phyloP scores from a whole-genome alignment of 2,888 invertebrate genomes.

The Xylocampa areola region DNA sequence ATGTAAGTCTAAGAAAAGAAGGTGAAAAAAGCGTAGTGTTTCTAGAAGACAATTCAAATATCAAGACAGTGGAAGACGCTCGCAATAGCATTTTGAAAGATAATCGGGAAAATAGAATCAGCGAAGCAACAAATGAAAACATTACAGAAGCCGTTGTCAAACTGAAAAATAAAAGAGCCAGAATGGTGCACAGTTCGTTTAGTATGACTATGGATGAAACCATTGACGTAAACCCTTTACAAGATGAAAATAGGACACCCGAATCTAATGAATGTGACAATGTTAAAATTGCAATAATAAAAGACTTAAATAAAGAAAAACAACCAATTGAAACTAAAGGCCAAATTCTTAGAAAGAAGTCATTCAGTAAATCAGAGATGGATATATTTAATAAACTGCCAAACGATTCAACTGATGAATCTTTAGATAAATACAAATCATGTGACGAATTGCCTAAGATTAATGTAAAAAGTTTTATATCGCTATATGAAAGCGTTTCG shows the following conservation, averaged over 20 bases:
- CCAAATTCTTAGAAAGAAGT: conserved; percentile 70
- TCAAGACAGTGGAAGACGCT: conserved; percentile 18
- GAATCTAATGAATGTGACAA: conserved; percentile 50
- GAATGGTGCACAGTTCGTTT: conserved; percentile 62
- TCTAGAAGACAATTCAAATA: conserved; percentile 39
- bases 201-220: conserved; percentile 71
- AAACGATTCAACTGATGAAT: conserved; percentile 64
- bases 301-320: conserved; percentile 59
- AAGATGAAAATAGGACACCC: conserved; percentile 21
- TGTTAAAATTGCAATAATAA: conserved; percentile 56
- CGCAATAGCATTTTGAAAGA: conserved; percentile 13
- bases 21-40: conserved; percentile 53
- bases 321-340: conserved; percentile 25
- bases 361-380: conserved; percentile 87
- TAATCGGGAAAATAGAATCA: conserved; percentile 7
- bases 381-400: conserved; percentile 83
- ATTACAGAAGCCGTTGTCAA: conserved; percentile 41
- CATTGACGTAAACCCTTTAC: conserved; percentile 42
- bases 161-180: conserved; percentile 71
- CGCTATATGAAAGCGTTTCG: conserved; percentile 81
- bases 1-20: conserved; percentile 71
- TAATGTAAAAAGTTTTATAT: conserved; percentile 83
- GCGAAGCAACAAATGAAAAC: conserved; percentile 41
- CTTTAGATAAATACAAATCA: conserved; percentile 82
- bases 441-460: conserved; percentile 84